Evolutionary conservation across 1,140 invertebrate species (phyloP), one percentile per base, ranked within the genome.

Genomic region (Araneus ventricosus): DNA sequence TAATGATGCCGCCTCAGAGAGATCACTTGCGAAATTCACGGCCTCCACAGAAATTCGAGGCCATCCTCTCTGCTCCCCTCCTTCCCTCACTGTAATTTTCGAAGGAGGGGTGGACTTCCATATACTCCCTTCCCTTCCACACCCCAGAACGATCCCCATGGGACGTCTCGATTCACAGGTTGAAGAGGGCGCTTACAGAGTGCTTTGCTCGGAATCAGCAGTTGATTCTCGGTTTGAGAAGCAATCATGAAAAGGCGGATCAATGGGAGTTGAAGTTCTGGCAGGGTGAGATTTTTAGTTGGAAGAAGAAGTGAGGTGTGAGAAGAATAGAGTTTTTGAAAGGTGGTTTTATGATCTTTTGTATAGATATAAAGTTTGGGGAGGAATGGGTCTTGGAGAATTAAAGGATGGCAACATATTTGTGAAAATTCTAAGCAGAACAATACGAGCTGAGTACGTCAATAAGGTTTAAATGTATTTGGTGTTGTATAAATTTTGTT

Each of bases 171-270:
- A 70, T 70, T 70, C 67, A 30, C 67, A 34, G 27, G 67, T 30
- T 30, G 67, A 70, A 70, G 67, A 70, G 20, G 17, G 30, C 30
- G 67, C 67, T 70, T 70, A 70, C 67, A 27, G 30, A 70, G 67
- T 70, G 27, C 67, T 70, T 70, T 30, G n/a, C 67, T 30, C 10
- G 6, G 27, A 70, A 34, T 70, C 67, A 30, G 67, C 67, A 70
- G 67, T 70, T 70, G 67, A 70, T 70, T 70, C 67, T 70, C 30
- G 67, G 67, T 70, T 70, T 34, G 27, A 70, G 30, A 34, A 70
- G 67, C 30, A 70, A 70, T 70, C 67, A 34, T 20, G 67, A 34
- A 30, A 70, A 30, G 67, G 27, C 30, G 67, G 67, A 70, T 70
- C 27, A 70, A 70, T 70, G 27, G 67, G 10, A 70, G 30, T 37